Conservation (phyloP, 1,140 invertebrate species). For the Globodera rostochiensis region DNA sequence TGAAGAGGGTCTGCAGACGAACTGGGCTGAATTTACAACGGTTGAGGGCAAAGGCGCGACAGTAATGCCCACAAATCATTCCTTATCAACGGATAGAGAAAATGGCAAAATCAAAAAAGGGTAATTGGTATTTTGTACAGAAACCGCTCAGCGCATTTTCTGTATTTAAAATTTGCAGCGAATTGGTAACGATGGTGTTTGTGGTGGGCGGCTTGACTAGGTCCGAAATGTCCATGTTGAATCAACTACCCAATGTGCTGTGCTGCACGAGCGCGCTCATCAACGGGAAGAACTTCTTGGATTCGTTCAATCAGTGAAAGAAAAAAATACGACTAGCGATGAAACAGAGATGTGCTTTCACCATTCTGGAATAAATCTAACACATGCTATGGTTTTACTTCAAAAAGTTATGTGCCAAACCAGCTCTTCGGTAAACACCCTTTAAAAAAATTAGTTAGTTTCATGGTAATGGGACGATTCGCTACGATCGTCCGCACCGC, state of each 20-base stretch:
- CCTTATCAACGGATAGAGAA: background rate
- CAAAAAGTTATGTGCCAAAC: no score
- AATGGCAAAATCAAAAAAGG: background rate
- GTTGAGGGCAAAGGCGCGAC: conserved; percentile 7
- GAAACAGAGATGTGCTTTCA: no score
- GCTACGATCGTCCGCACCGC: no score
- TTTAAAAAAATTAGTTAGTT: no score
- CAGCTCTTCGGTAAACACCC: no score
- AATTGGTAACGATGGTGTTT: conserved; percentile 37
- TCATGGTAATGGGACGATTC: no score
- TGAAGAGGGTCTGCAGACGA: conserved; percentile 47
- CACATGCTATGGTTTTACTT: no score
- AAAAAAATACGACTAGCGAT: background rate
- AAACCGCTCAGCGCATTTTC: background rate
- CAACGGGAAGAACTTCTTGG: conserved; percentile 34
- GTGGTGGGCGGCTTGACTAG: conserved; percentile 52
- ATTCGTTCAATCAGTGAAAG: conserved; percentile 27
- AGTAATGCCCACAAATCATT: background rate
- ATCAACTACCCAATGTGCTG: conserved; percentile 25
- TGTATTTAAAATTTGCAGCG: conserved; percentile 1
- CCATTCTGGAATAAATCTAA: no score
- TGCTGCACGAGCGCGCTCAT: conserved; percentile 36
- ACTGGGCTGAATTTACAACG: conserved; percentile 47
- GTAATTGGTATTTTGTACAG: background rate
- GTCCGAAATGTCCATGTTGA: conserved; percentile 45